Base-by-base conservation (phyloP, 2,888 invertebrate species). In the Meliscaeva auricollis region DNA sequence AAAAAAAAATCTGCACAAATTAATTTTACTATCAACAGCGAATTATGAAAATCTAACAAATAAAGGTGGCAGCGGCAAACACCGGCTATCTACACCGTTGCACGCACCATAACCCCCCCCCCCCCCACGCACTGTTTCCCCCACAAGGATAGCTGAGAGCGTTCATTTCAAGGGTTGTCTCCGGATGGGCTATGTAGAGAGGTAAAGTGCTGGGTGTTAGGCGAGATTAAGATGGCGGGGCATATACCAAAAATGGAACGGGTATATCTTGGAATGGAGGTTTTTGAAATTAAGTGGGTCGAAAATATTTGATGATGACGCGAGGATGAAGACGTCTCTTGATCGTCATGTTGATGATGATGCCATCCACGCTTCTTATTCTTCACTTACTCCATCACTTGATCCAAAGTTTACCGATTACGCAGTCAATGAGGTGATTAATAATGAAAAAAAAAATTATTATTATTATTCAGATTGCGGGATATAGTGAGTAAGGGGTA, bases 341-440 rank as follows among this genome's bases (percentile, higher is more conserved):
- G 44, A 46, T 32, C 46, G 64, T 35, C 32, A 30, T 46, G 35
- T 46, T 74, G 83, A 41, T 80, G 75, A 80, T 73, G 84, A 76
- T 73, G 84, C 80, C 75, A 85, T 85, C 80, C 75, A 72, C 60
- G 79, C 80, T 76, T 79, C 72, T 75, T 79, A 58, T 62, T 80
- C 72, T 73, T 32, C 17, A 52, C 79, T 66, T 60, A 69, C 58
- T 69, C 84, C 80, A 75, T 80, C 69, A 54, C 75, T 84, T 84
- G 70, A 46, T 73, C 52, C 72, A 85, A 85, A 85, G 81, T 85
- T 85, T 85, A 73, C 77, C 85, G 85, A 85, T 85, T 85, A 85
- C 81, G 85, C 76, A 85, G 85, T 85, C 85, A 85, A 85, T 85
- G 80, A 85, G 84, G 85, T 85, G 85, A 85, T 85, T 85, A 85